Conservation (phyloP, 2,797 vertebrate genomes). For the Acanthornis magna region DNA sequence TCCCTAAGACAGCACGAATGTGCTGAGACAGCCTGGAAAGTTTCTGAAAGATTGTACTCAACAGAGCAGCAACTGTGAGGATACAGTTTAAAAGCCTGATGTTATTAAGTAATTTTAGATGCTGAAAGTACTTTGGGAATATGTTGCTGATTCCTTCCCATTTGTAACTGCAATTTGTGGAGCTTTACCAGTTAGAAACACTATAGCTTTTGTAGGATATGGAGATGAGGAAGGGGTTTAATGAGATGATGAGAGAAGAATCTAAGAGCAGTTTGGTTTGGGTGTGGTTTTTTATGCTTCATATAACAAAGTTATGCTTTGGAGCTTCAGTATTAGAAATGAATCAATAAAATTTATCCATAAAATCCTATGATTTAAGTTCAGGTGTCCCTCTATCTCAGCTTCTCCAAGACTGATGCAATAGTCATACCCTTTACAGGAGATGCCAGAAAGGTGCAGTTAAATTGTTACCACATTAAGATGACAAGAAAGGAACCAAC, state of each 20-base stretch:
- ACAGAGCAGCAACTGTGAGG: neutral
- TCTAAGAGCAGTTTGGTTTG: neutral
- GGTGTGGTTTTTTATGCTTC: neutral
- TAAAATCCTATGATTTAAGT: neutral
- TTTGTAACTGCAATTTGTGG: neutral
- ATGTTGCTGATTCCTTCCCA: neutral
- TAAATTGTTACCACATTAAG: neutral
- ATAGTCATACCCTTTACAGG: neutral
- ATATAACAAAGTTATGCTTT: neutral
- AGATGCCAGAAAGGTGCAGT: neutral
- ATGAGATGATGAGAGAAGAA: neutral
- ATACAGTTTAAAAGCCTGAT: neutral
- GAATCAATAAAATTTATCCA: neutral
- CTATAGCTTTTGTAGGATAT: neutral
- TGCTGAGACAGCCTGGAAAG: neutral
- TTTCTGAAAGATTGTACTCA: neutral
- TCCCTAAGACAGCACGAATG: neutral
- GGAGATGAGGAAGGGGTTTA: neutral
- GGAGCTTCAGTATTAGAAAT: neutral
- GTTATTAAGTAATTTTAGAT: neutral
- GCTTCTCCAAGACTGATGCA: neutral
- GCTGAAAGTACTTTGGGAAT: neutral
- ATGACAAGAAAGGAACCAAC: neutral
- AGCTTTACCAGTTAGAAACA: neutral
- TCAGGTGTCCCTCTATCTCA: neutral